A percentile compares a stretch with the other conserved stretches of the same genome.
Conservation (phyloP, 2,113 vertebrate genomes). For the Lichenostomus cassidix region DNA sequence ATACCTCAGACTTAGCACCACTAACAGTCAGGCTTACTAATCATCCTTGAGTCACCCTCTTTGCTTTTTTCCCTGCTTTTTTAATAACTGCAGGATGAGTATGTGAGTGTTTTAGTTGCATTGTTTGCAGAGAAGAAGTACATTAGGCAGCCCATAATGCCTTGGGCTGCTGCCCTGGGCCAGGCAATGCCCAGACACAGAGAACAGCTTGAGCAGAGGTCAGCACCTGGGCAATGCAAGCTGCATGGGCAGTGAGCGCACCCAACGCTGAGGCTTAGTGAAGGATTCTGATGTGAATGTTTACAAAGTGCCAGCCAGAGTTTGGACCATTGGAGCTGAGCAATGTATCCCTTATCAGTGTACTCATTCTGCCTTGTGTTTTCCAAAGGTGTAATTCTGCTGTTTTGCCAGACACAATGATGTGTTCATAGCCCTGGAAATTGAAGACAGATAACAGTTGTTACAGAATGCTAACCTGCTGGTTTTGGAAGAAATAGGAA, state of each 20-base stretch:
- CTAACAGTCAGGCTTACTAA: background rate
- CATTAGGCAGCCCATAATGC: background rate
- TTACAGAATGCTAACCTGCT: background rate
- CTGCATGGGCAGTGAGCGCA: rapidly evolving
- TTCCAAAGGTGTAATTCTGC: background rate
- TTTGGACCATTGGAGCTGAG: background rate
- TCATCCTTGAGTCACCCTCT: background rate
- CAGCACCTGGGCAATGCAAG: background rate
- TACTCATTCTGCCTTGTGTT: background rate
- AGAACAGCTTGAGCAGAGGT: background rate
- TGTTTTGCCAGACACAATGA: background rate
- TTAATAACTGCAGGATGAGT: background rate
- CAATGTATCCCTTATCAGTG: background rate
- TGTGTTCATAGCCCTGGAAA: background rate
- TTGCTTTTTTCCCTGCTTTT: no score
- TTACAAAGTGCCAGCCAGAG: background rate
- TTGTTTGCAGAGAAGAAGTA: background rate
- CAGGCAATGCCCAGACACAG: background rate
- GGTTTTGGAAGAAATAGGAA: background rate
- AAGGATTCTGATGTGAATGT: background rate
- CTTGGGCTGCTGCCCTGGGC: background rate
- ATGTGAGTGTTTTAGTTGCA: background rate
- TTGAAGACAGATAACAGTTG: background rate
- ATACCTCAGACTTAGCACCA: background rate
- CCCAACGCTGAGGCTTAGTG: no score